A percentile compares a stretch with the other conserved stretches of the same genome.
Conservation (phyloP, 2,888 invertebrate genomes). For the Ormyrus thymus region DNA sequence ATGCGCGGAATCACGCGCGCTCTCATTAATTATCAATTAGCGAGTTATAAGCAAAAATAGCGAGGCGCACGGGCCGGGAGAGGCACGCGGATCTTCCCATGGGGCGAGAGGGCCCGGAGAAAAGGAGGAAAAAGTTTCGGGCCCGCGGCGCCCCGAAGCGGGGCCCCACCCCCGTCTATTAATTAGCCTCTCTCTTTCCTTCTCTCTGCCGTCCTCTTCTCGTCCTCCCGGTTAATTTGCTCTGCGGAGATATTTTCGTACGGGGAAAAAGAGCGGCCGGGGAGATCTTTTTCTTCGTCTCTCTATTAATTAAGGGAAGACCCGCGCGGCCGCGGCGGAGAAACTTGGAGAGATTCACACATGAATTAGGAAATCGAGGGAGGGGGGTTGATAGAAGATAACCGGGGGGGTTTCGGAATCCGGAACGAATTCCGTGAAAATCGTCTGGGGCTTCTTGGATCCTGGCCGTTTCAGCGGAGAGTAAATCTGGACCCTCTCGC, state of each 20-base stretch:
- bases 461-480: too few species aligned
- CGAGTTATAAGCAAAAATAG: constrained; percentile 14
- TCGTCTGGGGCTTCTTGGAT: not conserved
- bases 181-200: constrained; percentile 44
- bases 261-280: not conserved
- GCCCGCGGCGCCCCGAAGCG: constrained; percentile 44
- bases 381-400: not conserved
- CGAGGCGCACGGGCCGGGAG: constrained; percentile 5
- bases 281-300: constrained; percentile 56
- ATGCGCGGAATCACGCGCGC: too few species aligned
- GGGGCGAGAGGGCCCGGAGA: constrained; percentile 3
- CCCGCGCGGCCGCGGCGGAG: constrained; percentile 5
- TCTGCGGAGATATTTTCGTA: not conserved
- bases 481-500: too few species aligned
- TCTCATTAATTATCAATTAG: constrained; percentile 45
- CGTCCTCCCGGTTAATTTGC: constrained; percentile 61
- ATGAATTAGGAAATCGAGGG: constrained; percentile 35
- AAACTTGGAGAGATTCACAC: constrained; percentile 45
- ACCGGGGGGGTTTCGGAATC: constrained; percentile 1
- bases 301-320: constrained; percentile 59
- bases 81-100: constrained; percentile 57
- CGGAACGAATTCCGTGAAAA: constrained; percentile 7
- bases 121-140: constrained; percentile 35
- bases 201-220: constrained; percentile 35
- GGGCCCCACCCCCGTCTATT: constrained; percentile 52